Evolutionary conservation across 2,113 vertebrate genomes (phyloP).

Genomic region (Shinisaurus crocodilurus): DNA sequence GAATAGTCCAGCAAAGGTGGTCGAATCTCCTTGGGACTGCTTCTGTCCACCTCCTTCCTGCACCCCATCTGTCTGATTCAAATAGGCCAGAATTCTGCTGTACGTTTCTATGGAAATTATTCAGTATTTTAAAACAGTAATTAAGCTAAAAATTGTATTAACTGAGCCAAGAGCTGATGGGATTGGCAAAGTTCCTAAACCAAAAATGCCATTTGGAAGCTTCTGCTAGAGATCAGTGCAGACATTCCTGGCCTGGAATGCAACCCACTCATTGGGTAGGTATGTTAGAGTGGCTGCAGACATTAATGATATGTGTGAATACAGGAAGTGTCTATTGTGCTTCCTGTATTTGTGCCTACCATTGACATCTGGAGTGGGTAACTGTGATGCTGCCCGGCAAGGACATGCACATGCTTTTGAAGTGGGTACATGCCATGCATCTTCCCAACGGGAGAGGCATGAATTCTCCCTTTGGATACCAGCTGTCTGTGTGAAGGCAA

Average conservation of each 20-base stretch:
- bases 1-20: slow-evolving; percentile 29
- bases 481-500: not conserved
- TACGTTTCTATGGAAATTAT: slow-evolving; percentile 54
- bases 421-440: not conserved
- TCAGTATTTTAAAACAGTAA: slow-evolving; percentile 61
- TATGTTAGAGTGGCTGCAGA: not conserved
- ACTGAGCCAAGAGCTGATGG: slow-evolving; percentile 52
- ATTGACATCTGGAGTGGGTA: not conserved
- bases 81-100: slow-evolving; percentile 50
- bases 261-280: slow-evolving; percentile 22
- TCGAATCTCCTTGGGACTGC: slow-evolving; percentile 21
- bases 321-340: not conserved
- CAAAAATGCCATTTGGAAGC: slow-evolving; percentile 53
- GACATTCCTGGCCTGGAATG: slow-evolving; percentile 32
- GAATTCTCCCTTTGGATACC: not conserved
- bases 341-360: not conserved
- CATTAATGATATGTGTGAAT: not conserved
- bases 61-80: slow-evolving; percentile 51
- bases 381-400: not conserved
- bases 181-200: slow-evolving; percentile 9
- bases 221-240: slow-evolving; percentile 44
- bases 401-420: not conserved
- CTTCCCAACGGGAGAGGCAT: not conserved
- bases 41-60: slow-evolving; percentile 30
- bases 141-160: slow-evolving; percentile 49